Evolutionary conservation across 2,797 vertebrate genomes (phyloP), one percentile per base, ranked within the genome.

Genomic region (Sebastes iracundus): DNA sequence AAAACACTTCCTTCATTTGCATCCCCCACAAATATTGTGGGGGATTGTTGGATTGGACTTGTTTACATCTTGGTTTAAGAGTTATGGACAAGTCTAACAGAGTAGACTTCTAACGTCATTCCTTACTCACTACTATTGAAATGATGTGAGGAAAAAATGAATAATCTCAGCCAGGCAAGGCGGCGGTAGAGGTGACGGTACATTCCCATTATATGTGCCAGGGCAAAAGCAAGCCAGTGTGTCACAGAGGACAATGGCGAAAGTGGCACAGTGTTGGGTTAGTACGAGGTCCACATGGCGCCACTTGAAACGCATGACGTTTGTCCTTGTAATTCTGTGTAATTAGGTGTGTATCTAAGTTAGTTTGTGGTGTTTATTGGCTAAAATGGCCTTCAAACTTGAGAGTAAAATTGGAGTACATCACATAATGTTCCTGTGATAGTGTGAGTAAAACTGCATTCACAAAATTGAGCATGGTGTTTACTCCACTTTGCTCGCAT

Each of bases 131-230:
- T 83, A 18, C 49, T 55, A 35, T 56, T 66, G 27, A 79, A 84
- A 72, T 66, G 62, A 70, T 27, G 14, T 59, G 56, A 80, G 82
- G 62, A 70, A 82, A 75, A 76, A 80, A 73, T 61, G 7, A 85
- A 83, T 79, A 78, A 77, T 80, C 12, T 25, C 71, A 82, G 81
- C 76, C 52, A 79, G 81, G 79, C 83, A 71, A 75, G 70, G 75
- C 74, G 68, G 75, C 70, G 7, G 77, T 46, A 18, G 30, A 80
- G 68, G 62, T 93, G 92, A 90, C 72, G 62, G 38, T 83, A 35
- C 52, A 28, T 87, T 88, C 84, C 89, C 85, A 65, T 71, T 76
- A 4, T 4, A 60, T 64, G 65, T 83, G 82, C 86, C 87, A 89
- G 61, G 66, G 23, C 18, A 46, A 55, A 75, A 58, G 22, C 22